Base-by-base conservation (phyloP, 1,140 invertebrate species). In the Chlorops oryzae region DNA sequence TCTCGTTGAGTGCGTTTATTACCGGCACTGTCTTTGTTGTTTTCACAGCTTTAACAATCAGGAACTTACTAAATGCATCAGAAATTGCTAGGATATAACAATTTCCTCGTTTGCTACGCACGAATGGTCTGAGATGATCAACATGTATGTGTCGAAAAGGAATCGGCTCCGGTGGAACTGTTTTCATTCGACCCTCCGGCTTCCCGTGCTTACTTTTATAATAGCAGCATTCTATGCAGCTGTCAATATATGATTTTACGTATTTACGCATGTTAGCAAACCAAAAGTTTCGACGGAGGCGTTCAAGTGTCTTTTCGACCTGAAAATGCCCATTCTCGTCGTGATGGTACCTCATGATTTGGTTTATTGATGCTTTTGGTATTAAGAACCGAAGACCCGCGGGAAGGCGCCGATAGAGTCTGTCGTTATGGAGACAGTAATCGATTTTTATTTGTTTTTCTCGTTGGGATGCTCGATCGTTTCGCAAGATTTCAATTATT, bases 41-140 rank as follows among this genome's bases (percentile, higher is more conserved):
- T 4, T 37, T 37, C 7, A 50, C 48, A 12, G 53, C 10, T 37
- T 51, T 50, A 20, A 43, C 47, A 2, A 50, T 50, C 10, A 47
- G 2, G 42, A 51, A 55, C 32, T 55, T 55, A 23, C 35, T 56
- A 21, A 68, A 68, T 37, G 67, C 58, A 48, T 72, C 54, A 44
- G 70, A 75, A 1, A 77, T 44, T 0, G 70, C 72, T 46, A 77
- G 71, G 2, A 67, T 69, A 51, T 77, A 73, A 34, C 59, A 61
- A 64, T 76, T 73, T 18, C 55, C 43, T 2, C 20, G 52, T 21
- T 71, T 70, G 6, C 55, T 39, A 38, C 72, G 51, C 48, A 43
- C 54, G 41, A 47, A 38, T 15, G 64, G 62, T 3, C 61, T 61
- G 18, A 58, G 54, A 56, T 69, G 64, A 38, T 69, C 62, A 12